Base-by-base conservation (phyloP, 2,797 vertebrate species). In the Alauda arvensis region DNA sequence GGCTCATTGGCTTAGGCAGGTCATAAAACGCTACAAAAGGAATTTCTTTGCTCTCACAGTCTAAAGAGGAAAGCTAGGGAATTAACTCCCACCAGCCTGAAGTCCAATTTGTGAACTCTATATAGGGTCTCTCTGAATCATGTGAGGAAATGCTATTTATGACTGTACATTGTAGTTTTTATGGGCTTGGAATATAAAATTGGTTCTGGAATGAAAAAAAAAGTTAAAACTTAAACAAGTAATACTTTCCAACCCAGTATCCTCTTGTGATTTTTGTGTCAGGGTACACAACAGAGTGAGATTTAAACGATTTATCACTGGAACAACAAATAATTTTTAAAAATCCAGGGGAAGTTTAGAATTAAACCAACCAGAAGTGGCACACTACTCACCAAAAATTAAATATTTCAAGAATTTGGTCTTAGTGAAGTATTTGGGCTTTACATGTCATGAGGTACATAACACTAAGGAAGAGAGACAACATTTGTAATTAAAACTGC, bases 371-470 rank as follows among this genome's bases (percentile, higher is more conserved):
- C 67, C 18, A 66, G 29, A 55, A 88, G 17, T 34, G 0, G 43
- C 16, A 23, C n/a, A 14, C 3, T 59, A n/a, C 5, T 49, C n/a
- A 77, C 5, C 6, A 77, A 61, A 84, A 52, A 8, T 6, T 29
- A 78, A 45, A 19, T 33, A 7, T 67, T 59, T 48, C 39, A 62
- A 84, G 26, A 61, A 31, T 65, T 56, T 56, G 11, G 9, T 16
- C 26, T 53, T 53, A 33, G 24, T 29, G 53, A 71, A 75, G 14
- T 40, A 39, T 60, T 37, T 52, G n/a, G 9, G 4, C 12, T 29
- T 77, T 66, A 13, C 1, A 3, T 26, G 24, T 14, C 14, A 48
- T 57, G 45, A 49, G 4, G 5, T n/a, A 15, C 0, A 0, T 25
- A 61, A 66, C 10, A 34, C 4, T 26, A 29, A 49, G 8, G 14